These are phyloP conservation scores for Cyprinodon diabolis DNA, from an alignment of 2,797 vertebrate genomes.

Conservation along the genomic window DNA sequence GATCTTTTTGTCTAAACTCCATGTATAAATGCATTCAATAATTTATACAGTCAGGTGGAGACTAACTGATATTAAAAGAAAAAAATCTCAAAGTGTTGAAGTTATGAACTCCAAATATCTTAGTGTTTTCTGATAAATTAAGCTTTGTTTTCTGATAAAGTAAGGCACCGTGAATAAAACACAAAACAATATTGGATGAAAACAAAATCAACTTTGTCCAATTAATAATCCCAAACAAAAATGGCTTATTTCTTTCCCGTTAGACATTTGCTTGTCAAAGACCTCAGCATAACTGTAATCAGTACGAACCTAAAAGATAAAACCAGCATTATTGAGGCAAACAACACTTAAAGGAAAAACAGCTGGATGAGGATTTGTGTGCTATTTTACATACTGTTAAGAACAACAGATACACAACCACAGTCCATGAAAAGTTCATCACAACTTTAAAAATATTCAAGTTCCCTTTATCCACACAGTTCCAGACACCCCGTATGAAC, in stretches of 20 bases:
- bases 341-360: constrained; percentile 58
- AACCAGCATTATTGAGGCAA: constrained; percentile 45
- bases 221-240: constrained; percentile 8
- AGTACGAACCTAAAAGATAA: constrained; percentile 55
- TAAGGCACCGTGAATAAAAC: constrained; percentile 83
- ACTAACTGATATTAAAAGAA: not conserved
- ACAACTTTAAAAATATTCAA: constrained; percentile 77
- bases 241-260: constrained; percentile 3
- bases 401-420: constrained; percentile 75
- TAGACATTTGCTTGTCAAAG: constrained; percentile 17
- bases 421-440: constrained; percentile 77
- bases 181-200: constrained; percentile 16
- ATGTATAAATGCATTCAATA: not conserved
- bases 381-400: constrained; percentile 79
- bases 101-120: not conserved
- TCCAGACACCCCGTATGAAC: constrained; percentile 44
- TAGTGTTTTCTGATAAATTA: constrained; percentile 22
- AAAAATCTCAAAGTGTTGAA: not conserved
- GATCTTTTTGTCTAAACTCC: not conserved
- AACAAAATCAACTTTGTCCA: constrained; percentile 33
- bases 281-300: constrained; percentile 49
- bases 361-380: constrained; percentile 64
- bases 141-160: constrained; percentile 62
- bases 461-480: constrained; percentile 54
- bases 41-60: not conserved